A percentile compares a stretch with the other conserved stretches of the same genome.
Evolutionary conservation across 2,113 vertebrate species (phyloP).

Genomic region (Phaethornis superciliosus): DNA sequence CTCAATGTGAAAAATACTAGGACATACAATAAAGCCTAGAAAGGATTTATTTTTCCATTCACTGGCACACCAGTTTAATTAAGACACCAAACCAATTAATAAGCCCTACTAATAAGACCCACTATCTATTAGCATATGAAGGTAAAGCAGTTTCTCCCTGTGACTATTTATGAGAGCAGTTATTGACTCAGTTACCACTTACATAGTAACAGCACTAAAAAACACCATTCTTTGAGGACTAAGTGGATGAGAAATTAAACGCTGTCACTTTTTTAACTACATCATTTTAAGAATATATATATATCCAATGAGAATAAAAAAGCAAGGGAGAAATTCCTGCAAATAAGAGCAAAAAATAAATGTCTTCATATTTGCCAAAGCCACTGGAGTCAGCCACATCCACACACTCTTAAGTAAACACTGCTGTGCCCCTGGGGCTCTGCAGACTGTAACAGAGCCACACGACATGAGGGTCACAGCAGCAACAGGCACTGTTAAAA

Average conservation of each 20-base stretch:
- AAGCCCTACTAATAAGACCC: constrained; percentile 38
- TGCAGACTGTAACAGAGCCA: accelerated
- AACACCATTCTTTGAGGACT: neutral
- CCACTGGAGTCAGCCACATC: neutral
- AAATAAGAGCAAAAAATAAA: neutral
- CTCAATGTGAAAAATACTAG: neutral
- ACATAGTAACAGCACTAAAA: constrained; percentile 30
- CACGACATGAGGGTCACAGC: neutral
- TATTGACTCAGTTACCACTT: constrained; percentile 36
- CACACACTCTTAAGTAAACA: accelerated
- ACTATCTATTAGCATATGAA: constrained; percentile 32
- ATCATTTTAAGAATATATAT: neutral
- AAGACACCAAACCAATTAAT: constrained; percentile 54
- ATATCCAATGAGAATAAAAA: neutral
- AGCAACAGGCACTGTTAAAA: neutral
- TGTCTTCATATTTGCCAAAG: neutral
- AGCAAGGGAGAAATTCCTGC: neutral
- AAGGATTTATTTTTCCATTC: constrained; percentile 36
- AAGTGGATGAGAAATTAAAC: neutral
- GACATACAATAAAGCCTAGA: neutral
- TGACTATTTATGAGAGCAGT: constrained; percentile 22
- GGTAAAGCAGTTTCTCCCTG: constrained; percentile 36
- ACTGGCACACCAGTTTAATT: constrained; percentile 39
- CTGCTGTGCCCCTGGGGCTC: neutral
- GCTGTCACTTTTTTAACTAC: neutral